Evolutionary conservation across 2,797 vertebrate species (phyloP).

Genomic region (Alectoris magna): DNA sequence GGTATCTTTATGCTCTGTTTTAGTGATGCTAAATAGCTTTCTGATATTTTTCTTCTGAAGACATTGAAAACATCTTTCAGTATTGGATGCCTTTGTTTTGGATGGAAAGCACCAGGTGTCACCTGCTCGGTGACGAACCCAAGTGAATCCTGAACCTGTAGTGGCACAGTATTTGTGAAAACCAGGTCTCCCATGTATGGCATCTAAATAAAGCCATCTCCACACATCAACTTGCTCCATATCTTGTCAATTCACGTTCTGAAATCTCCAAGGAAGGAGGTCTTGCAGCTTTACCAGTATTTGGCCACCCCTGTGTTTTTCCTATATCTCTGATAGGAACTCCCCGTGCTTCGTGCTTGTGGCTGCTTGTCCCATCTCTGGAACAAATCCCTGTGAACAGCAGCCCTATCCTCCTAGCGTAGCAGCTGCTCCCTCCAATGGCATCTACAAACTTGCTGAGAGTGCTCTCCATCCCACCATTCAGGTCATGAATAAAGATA

Average conservation of each 20-base stretch:
- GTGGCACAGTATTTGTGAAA: neutral
- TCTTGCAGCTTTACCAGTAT: neutral
- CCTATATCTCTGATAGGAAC: neutral
- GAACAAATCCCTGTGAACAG: neutral
- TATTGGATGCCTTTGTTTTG: neutral
- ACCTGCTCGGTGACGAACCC: neutral
- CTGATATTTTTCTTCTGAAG: neutral
- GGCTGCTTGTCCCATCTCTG: neutral
- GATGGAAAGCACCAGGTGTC: neutral
- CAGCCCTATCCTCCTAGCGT: neutral
- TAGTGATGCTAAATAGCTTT: neutral
- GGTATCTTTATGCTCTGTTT: neutral
- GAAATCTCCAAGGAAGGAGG: neutral
- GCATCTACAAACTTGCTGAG: neutral
- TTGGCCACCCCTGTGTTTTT: neutral
- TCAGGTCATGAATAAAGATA: neutral
- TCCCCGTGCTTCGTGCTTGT: neutral
- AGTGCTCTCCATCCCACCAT: neutral
- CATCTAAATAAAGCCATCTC: neutral
- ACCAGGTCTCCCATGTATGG: neutral
- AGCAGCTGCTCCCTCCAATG: neutral
- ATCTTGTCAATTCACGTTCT: neutral
- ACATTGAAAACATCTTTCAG: neutral
- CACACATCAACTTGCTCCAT: neutral
- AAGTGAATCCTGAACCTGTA: neutral